These are phyloP conservation scores for Neoascia interrupta DNA, from an alignment of 2,888 invertebrate species.

Conservation along the genomic window DNA sequence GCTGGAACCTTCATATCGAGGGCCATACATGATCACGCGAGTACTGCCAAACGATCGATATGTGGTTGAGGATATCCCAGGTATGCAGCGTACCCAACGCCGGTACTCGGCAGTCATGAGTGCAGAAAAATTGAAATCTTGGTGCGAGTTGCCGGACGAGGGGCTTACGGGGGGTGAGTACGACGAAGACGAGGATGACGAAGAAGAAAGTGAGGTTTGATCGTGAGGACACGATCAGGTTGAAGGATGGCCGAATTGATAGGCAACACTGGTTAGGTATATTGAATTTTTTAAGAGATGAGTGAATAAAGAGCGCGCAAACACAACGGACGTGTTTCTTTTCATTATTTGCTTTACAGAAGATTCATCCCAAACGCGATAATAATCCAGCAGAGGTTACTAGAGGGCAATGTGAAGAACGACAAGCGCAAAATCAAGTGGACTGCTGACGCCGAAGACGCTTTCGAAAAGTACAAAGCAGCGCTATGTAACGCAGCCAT, in stretches of 20 bases:
- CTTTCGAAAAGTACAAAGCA: background rate
- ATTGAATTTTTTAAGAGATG: too few species aligned
- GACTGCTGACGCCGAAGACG: too few species aligned
- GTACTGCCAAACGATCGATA: conserved; percentile 70
- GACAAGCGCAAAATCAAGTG: too few species aligned
- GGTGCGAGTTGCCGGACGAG: conserved; percentile 21
- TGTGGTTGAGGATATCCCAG: conserved; percentile 63
- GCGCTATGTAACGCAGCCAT: background rate
- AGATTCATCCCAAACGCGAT: background rate
- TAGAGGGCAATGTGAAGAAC: too few species aligned
- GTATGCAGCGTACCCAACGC: conserved; percentile 18
- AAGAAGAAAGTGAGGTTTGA: background rate
- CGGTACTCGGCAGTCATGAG: background rate
- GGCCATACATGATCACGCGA: conserved; percentile 70
- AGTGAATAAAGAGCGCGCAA: too few species aligned
- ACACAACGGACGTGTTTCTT: too few species aligned
- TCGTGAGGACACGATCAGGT: conserved; percentile 9
- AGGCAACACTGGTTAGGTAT: too few species aligned
- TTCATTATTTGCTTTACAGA: too few species aligned
- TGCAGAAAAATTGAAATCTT: too few species aligned
- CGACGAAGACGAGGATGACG: background rate
- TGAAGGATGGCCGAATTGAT: conserved; percentile 16
- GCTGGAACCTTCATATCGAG: conserved; percentile 46
- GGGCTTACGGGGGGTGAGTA: too few species aligned
- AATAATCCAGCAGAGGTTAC: background rate